Evolutionary conservation across 2,888 invertebrate species (phyloP), one percentile per base, ranked within the genome.

Genomic region (Aplocera efformata): DNA sequence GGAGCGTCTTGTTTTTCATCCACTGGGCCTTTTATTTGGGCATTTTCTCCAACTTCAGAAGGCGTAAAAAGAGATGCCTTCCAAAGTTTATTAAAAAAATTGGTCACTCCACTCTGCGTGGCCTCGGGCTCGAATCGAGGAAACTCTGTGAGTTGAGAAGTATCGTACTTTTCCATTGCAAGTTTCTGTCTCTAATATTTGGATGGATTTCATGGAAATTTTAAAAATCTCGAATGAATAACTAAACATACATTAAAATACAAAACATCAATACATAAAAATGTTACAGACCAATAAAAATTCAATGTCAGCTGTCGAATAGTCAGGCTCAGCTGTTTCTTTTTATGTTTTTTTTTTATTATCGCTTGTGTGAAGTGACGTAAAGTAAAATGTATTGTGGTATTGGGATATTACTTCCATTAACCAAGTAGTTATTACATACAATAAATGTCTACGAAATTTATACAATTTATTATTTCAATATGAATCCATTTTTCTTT

Each of bases 11-110:
- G 60, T 48, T 72, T 73, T 1, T 55, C 60, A 6, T 69, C 77
- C 9, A 35, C 53, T 32, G 56, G 40, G 13, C 50, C 46, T 53
- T 70, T 80, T 32, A 55, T 69, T 52, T 72, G 73, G 32, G 53
- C 49, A 48, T 50, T 67, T 22, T 78, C 79, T 29, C 48, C 53
- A 21, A 72, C 66, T 38, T 81, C 82, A 56, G 58, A 75, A 1
- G 79, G 79, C 48, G 88, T 81, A 88, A 91, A 90, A 71, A 90
- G 90, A n/a, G 89, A 90, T 54, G 92, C 89, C 65, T 90, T 92
- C 79, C 94, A 94, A 53, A 96, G 88, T 72, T 94, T 94, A 10
- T 94, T 92, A 55, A 94, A 91, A 52, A 94, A 90, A 28, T 94
- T 93, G 6, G 92, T 90, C 13, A 94, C 92, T 10, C 92, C 92